Conservation (phyloP, 2,888 invertebrate genomes). For the Sabellastarte sp. region DNA sequence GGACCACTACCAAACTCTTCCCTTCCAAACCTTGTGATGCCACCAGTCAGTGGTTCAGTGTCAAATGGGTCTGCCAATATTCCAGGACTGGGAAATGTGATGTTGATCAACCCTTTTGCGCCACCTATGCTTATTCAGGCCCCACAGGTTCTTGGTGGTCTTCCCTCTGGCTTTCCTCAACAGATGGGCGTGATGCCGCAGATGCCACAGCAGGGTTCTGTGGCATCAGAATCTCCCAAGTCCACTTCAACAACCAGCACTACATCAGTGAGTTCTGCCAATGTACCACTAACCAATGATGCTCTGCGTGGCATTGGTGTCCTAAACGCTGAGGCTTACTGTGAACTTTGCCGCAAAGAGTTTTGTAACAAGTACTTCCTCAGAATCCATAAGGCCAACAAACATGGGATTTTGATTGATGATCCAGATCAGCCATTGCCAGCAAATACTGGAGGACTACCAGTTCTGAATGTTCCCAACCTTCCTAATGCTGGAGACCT, state of each 20-base stretch:
- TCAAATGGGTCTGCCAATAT: conserved; percentile 31
- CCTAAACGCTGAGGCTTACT: conserved; percentile 70
- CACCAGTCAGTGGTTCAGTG: conserved; percentile 15
- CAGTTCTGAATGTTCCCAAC: conserved; percentile 2
- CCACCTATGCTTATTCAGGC: conserved; percentile 51
- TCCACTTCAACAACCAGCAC: conserved; percentile 12
- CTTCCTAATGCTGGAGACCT: not conserved
- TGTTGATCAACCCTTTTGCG: conserved; percentile 58
- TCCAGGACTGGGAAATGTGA: conserved; percentile 50
- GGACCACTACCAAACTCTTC: conserved; percentile 6
- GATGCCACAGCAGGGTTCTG: conserved; percentile 28
- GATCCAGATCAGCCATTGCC: conserved; percentile 5
- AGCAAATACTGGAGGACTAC: not conserved
- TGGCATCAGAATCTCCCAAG: conserved; percentile 26
- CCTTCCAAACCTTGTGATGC: conserved; percentile 7
- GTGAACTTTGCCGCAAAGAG: conserved; percentile 78
- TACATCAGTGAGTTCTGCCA: conserved; percentile 16
- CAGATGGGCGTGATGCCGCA: not conserved
- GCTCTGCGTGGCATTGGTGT: conserved; percentile 17
- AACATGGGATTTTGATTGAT: conserved; percentile 47
- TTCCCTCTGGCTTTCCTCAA: not conserved
- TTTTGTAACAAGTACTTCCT: conserved; percentile 57
- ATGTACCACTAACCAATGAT: conserved; percentile 2
- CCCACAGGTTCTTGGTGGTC: conserved; percentile 7
- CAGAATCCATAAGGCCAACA: conserved; percentile 56